These are phyloP conservation scores for Trachythela sp. DNA, from an alignment of 64 coral and sea anemone species.

Conservation along the genomic window DNA sequence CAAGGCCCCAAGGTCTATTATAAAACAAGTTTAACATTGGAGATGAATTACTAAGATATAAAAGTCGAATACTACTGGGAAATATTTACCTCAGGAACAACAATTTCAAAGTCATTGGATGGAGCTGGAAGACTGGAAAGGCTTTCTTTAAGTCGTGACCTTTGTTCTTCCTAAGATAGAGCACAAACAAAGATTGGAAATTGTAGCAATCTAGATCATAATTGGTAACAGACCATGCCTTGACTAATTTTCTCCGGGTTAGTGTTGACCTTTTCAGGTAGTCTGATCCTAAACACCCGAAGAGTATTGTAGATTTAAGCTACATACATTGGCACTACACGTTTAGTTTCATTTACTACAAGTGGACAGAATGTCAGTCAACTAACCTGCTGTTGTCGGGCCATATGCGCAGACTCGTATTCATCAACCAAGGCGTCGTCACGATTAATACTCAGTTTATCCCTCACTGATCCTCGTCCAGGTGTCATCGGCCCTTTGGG, in stretches of 20 bases:
- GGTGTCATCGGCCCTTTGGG: slow-evolving; percentile 49
- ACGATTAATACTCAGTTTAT: slow-evolving; percentile 90
- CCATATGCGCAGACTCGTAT: slow-evolving; percentile 65
- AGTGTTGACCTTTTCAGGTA: too few relatives aligned
- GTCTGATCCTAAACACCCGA: too few relatives aligned
- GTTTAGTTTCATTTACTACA: neutral
- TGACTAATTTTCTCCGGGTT: too few relatives aligned
- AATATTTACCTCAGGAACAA: slow-evolving; percentile 89
- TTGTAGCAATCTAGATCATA: neutral
- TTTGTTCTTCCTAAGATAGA: slow-evolving; percentile 56
- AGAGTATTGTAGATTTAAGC: too few relatives aligned
- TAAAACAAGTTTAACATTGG: too few relatives aligned
- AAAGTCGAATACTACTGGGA: too few relatives aligned
- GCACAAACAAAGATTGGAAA: neutral
- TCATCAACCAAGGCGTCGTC: slow-evolving; percentile 84
- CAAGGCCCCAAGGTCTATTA: too few relatives aligned
- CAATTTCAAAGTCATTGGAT: slow-evolving; percentile 98
- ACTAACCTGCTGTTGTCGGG: slow-evolving; percentile 72
- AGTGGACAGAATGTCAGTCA: neutral
- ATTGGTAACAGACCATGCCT: neutral
- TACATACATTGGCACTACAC: neutral
- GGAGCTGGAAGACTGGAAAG: slow-evolving; percentile 73
- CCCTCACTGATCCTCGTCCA: slow-evolving; percentile 69
- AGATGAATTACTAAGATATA: too few relatives aligned
- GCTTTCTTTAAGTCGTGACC: slow-evolving; percentile 67